Percentiles rank a stretch among this genome's conserved stretches.
Evolutionary conservation across 2,888 invertebrate genomes (phyloP).

Genomic region (Mantis religiosa): DNA sequence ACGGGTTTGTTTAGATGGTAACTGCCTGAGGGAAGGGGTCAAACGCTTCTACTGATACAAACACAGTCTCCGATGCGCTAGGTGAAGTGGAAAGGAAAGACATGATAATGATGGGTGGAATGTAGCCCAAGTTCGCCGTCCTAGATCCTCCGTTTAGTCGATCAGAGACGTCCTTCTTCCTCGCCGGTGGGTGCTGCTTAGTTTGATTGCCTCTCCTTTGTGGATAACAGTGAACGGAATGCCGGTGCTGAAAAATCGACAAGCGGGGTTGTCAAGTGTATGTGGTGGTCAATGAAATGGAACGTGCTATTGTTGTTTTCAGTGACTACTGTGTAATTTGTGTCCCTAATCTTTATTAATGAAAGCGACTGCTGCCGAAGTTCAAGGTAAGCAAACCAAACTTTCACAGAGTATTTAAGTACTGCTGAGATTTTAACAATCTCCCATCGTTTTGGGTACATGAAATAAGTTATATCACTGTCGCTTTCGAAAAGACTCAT

Average conservation of each 20-base stretch:
- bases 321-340: not conserved
- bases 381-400: not conserved
- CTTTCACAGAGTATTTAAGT: no score
- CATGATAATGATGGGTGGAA: not conserved
- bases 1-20: slow-evolving; percentile 4
- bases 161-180: not conserved
- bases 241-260: not conserved
- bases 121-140: slow-evolving; percentile 7
- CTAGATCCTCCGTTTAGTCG: not conserved
- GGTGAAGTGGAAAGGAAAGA: not conserved
- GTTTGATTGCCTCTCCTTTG: not conserved
- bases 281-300: not conserved
- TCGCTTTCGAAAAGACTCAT: no score
- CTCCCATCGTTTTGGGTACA: no score
- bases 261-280: not conserved
- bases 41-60: not conserved
- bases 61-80: not conserved
- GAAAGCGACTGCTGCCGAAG: not conserved
- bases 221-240: not conserved
- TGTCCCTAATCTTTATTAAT: not conserved
- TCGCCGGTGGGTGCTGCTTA: not conserved
- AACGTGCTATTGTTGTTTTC: not conserved
- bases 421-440: no score
- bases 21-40: slow-evolving; percentile 4
- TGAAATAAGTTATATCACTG: no score